phyloP scores from a whole-genome alignment of 2,113 vertebrate species.

The Dendrocopos noguchii region DNA sequence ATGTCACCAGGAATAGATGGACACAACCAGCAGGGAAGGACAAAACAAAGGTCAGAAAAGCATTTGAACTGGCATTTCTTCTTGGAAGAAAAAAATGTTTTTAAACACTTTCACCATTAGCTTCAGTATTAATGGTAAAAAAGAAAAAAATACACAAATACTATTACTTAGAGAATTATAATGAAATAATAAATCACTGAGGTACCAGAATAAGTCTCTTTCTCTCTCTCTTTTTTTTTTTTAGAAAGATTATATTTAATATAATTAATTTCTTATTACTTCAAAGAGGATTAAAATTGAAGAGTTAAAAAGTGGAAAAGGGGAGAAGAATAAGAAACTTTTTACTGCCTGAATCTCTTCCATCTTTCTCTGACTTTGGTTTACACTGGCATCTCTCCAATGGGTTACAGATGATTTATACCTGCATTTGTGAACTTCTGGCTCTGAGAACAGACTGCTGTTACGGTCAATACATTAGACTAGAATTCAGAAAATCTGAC shows the following conservation, averaged over 20 bases:
- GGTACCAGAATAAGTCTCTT: not conserved
- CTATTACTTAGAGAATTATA: not conserved
- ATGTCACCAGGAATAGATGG: not conserved
- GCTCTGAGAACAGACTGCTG: not conserved
- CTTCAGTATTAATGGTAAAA: not conserved
- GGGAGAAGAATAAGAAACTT: not conserved
- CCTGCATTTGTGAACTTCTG: not conserved
- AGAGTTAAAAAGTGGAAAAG: not conserved
- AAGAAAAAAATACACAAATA: not conserved
- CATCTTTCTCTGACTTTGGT: not conserved
- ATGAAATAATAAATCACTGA: not conserved
- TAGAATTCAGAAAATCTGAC: not conserved
- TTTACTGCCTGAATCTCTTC: slow-evolving; percentile 3
- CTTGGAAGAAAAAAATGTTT: not conserved
- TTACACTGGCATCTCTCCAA: slow-evolving; percentile 36
- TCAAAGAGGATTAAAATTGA: not conserved
- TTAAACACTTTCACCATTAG: not conserved
- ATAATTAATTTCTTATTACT: not conserved
- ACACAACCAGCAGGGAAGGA: not conserved
- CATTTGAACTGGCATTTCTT: not conserved
- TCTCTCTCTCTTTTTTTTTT: not conserved
- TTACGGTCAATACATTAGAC: not conserved
- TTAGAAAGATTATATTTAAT: not conserved
- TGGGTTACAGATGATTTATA: slow-evolving; percentile 31
- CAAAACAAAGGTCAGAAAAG: not conserved